phyloP scores from a whole-genome alignment of 2,888 invertebrate genomes.

The Hypsopygia costalis region DNA sequence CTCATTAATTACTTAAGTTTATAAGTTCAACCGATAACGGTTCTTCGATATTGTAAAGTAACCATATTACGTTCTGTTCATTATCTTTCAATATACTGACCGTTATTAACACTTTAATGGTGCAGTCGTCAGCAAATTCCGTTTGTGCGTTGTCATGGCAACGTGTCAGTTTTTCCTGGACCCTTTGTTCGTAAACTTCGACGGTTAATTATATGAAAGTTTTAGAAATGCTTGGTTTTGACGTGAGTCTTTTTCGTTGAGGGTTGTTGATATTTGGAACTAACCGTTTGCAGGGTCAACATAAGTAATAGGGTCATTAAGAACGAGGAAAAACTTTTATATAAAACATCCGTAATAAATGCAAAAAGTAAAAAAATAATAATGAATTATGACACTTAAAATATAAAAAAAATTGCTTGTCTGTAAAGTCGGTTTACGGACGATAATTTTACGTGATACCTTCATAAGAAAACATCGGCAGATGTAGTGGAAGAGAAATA shows the following conservation, averaged over 20 bases:
- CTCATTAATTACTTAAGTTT: not conserved
- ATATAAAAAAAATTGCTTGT: too few species aligned
- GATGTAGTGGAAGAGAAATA: too few species aligned
- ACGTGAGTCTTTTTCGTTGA: constrained; percentile 9
- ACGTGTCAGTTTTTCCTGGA: constrained; percentile 31
- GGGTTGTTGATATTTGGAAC: not conserved
- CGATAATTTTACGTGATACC: too few species aligned
- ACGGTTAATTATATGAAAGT: constrained; percentile 59
- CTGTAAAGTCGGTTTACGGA: too few species aligned
- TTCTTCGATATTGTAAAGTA: not conserved
- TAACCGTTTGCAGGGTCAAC: too few species aligned
- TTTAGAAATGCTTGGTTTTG: constrained; percentile 43
- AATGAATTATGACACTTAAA: too few species aligned
- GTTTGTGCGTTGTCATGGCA: constrained; percentile 53
- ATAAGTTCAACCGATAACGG: constrained; percentile 11
- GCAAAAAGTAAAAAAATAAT: too few species aligned
- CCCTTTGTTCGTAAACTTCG: constrained; percentile 53
- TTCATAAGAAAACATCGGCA: too few species aligned
- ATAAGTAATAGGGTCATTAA: too few species aligned
- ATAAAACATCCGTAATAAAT: too few species aligned
- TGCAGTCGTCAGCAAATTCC: constrained; percentile 30
- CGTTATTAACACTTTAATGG: not conserved
- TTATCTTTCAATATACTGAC: not conserved
- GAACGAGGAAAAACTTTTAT: too few species aligned
- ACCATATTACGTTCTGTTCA: not conserved